phyloP scores from a whole-genome alignment of 2,113 vertebrate species.

The Rattus norvegicus region DNA sequence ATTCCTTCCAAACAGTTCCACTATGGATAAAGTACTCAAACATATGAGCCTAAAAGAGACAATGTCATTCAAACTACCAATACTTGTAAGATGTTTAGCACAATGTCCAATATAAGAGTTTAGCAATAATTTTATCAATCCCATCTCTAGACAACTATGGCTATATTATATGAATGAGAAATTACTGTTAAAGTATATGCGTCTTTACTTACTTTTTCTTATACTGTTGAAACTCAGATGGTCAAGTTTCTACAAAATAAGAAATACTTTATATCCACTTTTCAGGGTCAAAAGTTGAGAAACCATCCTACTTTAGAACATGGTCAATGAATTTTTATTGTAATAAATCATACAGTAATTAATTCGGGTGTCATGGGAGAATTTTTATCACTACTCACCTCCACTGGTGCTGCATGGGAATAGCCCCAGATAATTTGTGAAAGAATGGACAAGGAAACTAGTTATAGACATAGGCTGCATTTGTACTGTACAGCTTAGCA shows the following conservation, averaged over 20 bases:
- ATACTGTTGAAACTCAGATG: not conserved
- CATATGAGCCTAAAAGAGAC: not conserved
- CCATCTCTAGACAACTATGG: not conserved
- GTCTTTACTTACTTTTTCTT: not conserved
- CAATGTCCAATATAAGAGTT: not conserved
- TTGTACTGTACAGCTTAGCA: not conserved
- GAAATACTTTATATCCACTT: not conserved
- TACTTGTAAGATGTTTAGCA: not conserved
- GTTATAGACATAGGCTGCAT: not conserved
- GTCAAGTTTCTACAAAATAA: not conserved
- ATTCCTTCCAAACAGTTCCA: too few species aligned
- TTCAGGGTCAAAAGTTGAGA: not conserved
- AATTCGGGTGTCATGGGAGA: not conserved
- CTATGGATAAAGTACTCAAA: not conserved
- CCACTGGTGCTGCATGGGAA: not conserved
- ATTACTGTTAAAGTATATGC: not conserved
- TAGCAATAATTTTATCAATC: not conserved
- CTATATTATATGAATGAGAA: not conserved
- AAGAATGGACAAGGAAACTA: not conserved
- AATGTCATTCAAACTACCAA: not conserved
- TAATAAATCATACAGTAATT: not conserved
- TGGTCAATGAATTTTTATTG: not conserved
- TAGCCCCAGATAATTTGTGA: not conserved
- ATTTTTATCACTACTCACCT: not conserved
- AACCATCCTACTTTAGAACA: not conserved